phyloP scores from a whole-genome alignment of 2,797 vertebrate genomes.

The Arrhamphus sclerolepis region DNA sequence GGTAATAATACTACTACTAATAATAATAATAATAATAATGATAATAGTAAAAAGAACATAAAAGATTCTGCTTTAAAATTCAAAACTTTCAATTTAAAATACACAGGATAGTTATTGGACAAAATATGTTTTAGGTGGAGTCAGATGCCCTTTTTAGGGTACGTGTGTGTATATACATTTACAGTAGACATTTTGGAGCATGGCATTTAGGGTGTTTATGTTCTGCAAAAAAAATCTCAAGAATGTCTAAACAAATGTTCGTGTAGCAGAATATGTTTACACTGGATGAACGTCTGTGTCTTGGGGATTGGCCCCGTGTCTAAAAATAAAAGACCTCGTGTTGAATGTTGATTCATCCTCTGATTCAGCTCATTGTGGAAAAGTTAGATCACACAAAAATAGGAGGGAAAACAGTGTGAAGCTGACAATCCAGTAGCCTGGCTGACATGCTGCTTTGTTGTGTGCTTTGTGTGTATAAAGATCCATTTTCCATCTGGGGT shows the following conservation, averaged over 20 bases:
- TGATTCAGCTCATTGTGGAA: conserved; percentile 54
- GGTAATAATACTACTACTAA: no score
- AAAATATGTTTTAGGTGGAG: conserved; percentile 34
- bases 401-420: conserved; percentile 25
- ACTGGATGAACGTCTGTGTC: conserved; percentile 68
- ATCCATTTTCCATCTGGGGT: conserved; percentile 21
- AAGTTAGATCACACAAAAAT: conserved; percentile 28
- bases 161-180: conserved; percentile 20
- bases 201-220: conserved; percentile 47
- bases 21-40: no score
- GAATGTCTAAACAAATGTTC: conserved; percentile 76
- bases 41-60: not conserved
- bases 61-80: not conserved
- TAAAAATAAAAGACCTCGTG: conserved; percentile 73
- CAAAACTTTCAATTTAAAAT: no score
- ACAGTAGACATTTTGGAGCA: conserved; percentile 32
- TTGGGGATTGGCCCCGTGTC: conserved; percentile 57
- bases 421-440: conserved; percentile 12
- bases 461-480: conserved; percentile 23
- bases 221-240: conserved; percentile 57
- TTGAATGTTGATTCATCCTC: conserved; percentile 30
- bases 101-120: not conserved
- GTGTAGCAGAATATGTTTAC: conserved; percentile 76
- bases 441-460: conserved; percentile 17
- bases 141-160: conserved; percentile 25